Conservation (phyloP, 2,888 invertebrate genomes). For the Eledona agricola region DNA sequence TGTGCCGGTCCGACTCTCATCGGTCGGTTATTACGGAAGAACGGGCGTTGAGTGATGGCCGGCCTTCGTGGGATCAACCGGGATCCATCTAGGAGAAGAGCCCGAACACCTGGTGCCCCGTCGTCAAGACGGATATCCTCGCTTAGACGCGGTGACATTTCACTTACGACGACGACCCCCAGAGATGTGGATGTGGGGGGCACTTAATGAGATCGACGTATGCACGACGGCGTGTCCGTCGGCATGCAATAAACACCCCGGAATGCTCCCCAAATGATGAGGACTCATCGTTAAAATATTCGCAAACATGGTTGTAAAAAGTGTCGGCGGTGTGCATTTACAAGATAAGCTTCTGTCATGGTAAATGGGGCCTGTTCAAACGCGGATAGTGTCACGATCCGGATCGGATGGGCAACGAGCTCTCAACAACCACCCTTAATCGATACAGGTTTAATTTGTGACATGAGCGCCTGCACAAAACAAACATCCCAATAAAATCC, state of each 20-base stretch:
- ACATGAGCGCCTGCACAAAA: slow-evolving; percentile 30
- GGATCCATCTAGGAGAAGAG: slow-evolving; percentile 38
- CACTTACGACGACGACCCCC: slow-evolving; percentile 37
- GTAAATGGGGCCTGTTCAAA: slow-evolving; percentile 42
- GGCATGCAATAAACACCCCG: slow-evolving; percentile 53
- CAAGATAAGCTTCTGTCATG: slow-evolving; percentile 46
- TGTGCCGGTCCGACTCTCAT: slow-evolving; percentile 27
- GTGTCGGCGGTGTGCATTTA: slow-evolving; percentile 39
- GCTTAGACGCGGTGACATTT: slow-evolving; percentile 45
- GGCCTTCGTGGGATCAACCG: slow-evolving; percentile 36
- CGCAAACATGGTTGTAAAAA: slow-evolving; percentile 16
- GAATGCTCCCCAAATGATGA: no score
- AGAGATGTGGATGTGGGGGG: no score
- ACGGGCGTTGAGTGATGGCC: slow-evolving; percentile 35
- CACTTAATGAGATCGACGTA: slow-evolving; percentile 50
- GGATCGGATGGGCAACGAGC: slow-evolving; percentile 18
- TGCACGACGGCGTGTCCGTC: slow-evolving; percentile 48
- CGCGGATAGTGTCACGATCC: slow-evolving; percentile 38
- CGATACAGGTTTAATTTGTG: slow-evolving; percentile 34
- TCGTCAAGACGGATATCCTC: slow-evolving; percentile 42
- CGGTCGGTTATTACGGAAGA: slow-evolving; percentile 26
- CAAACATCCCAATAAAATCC: slow-evolving; percentile 30
- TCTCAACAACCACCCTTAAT: slow-evolving; percentile 24
- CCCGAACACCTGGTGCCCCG: slow-evolving; percentile 40
- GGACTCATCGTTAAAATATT: slow-evolving; percentile 19